phyloP scores from a whole-genome alignment of 2,888 invertebrate species.

The Stenichneumon culpator region DNA sequence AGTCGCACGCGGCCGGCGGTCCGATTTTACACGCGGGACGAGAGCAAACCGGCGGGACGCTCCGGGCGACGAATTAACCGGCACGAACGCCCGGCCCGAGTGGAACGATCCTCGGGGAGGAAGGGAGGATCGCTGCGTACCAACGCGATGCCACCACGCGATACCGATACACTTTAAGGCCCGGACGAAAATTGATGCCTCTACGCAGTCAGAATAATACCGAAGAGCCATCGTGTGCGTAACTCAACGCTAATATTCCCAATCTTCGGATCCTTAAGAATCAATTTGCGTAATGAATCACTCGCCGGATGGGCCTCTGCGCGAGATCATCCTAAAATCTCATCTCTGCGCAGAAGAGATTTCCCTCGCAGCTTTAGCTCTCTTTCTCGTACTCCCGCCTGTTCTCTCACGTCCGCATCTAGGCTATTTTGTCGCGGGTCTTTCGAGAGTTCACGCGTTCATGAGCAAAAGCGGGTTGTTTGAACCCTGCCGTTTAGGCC shows the following conservation, averaged over 20 bases:
- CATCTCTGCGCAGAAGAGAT: neutral
- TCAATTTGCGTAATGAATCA: constrained; percentile 62
- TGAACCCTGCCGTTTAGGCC: constrained; percentile 50
- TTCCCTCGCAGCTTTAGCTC: neutral
- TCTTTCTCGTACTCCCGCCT: neutral
- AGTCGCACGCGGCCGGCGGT: constrained; percentile 64
- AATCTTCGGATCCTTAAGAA: constrained; percentile 56
- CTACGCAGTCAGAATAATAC: constrained; percentile 63
- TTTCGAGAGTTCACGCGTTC: constrained; percentile 47
- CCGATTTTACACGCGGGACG: constrained; percentile 36
- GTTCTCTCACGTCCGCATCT: constrained; percentile 1
- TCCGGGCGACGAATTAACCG: constrained; percentile 77
- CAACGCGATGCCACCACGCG: constrained; percentile 37
- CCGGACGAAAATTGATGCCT: constrained; percentile 64
- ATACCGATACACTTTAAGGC: constrained; percentile 55
- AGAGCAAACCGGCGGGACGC: constrained; percentile 54
- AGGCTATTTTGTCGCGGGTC: constrained; percentile 37
- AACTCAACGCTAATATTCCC: constrained; percentile 59
- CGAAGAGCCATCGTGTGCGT: constrained; percentile 40
- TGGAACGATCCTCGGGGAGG: neutral
- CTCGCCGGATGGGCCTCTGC: constrained; percentile 25
- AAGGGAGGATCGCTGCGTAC: constrained; percentile 31
- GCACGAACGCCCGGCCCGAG: constrained; percentile 45
- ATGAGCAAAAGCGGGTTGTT: neutral
- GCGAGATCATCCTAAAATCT: neutral